Conservation (phyloP, 2,888 invertebrate genomes). For the Aphelenchoides bicaudatus region DNA sequence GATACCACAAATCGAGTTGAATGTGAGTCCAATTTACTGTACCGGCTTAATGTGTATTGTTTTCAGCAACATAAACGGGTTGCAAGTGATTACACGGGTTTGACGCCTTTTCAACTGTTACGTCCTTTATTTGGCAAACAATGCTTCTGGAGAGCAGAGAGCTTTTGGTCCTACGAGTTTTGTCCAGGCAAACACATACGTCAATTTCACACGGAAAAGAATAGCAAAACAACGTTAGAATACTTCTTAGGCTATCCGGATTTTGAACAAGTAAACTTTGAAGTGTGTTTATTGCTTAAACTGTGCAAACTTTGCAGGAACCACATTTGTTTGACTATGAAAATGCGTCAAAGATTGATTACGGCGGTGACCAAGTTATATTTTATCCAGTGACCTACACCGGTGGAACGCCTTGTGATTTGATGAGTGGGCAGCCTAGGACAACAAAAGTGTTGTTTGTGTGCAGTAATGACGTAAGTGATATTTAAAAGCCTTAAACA, state of each 20-base stretch:
- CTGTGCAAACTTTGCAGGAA: constrained; percentile 29
- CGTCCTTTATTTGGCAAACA: constrained; percentile 37
- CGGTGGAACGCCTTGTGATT: constrained; percentile 85
- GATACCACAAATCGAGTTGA: constrained; percentile 24
- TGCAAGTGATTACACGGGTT: constrained; percentile 35
- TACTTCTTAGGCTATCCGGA: constrained; percentile 59
- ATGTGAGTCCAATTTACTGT: constrained; percentile 21
- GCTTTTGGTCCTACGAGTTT: constrained; percentile 53
- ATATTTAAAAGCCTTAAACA: background rate
- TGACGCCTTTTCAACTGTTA: constrained; percentile 32
- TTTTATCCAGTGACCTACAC: constrained; percentile 75
- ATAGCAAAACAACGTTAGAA: constrained; percentile 39
- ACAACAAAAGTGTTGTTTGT: constrained; percentile 49
- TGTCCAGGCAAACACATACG: constrained; percentile 69
- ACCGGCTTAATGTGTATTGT: background rate
- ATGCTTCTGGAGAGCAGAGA: constrained; percentile 62
- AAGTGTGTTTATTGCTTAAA: constrained; percentile 13
- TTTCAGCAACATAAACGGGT: constrained; percentile 21
- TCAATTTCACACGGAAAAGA: constrained; percentile 89
- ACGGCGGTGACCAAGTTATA: constrained; percentile 82
- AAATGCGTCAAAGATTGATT: constrained; percentile 45
- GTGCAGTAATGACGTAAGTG: constrained; percentile 44
- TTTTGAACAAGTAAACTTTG: constrained; percentile 30
- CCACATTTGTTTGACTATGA: constrained; percentile 37
- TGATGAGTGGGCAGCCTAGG: constrained; percentile 70